A percentile compares a stretch with the other conserved stretches of the same genome.
Conservation (phyloP, 53 echinoderm and acorn worm species). For the Mesocentrotus franciscanus region DNA sequence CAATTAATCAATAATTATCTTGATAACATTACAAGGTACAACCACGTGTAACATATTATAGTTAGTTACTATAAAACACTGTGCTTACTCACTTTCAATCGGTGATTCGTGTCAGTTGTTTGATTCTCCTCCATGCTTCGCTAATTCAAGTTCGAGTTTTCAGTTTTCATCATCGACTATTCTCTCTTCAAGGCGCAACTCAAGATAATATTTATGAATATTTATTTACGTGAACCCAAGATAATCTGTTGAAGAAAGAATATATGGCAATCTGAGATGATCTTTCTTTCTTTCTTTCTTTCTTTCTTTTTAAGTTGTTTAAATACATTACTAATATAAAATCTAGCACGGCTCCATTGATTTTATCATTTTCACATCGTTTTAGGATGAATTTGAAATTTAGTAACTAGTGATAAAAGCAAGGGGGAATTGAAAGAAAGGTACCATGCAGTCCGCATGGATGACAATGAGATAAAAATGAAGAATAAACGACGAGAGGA, state of each 20-base stretch:
- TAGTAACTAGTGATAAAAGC: no score
- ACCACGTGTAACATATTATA: background rate
- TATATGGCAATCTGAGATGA: background rate
- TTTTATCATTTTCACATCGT: background rate
- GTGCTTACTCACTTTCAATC: background rate
- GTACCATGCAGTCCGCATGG: no score
- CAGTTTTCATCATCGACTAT: background rate
- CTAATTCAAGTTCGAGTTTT: background rate
- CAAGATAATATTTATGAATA: background rate
- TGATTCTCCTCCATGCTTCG: background rate
- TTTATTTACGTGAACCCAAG: background rate
- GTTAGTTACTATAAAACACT: background rate
- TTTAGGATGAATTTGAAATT: no score
- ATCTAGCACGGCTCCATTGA: background rate
- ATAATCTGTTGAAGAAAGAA: background rate
- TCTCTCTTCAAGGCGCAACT: conserved; percentile 11
- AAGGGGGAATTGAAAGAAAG: no score
- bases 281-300: no score
- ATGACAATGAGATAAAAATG: no score
- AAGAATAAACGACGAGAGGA: no score
- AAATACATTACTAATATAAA: no score
- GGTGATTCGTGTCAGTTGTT: background rate
- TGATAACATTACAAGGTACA: background rate
- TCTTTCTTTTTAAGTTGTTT: no score
- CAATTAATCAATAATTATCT: conserved; percentile 35